Percentiles rank a stretch among this genome's conserved stretches.
phyloP scores from a whole-genome alignment of 2,888 invertebrate genomes.

The Scaptodrosophila latifasciaeformis region DNA sequence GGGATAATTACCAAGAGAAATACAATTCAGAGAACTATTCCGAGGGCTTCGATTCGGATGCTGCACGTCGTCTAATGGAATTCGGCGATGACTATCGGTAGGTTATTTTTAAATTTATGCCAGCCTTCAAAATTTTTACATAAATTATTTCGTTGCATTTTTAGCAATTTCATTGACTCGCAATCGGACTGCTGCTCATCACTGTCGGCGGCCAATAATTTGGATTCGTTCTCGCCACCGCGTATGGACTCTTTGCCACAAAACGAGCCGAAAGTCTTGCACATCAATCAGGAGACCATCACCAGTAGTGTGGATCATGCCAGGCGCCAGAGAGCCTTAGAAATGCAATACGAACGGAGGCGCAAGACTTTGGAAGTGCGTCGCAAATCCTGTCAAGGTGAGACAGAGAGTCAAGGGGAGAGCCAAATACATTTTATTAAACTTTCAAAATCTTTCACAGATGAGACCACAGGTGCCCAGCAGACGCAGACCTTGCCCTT shows the following conservation, averaged over 20 bases:
- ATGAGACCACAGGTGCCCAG: constrained; percentile 21
- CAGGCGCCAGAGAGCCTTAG: constrained; percentile 73
- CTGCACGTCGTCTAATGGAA: constrained; percentile 86
- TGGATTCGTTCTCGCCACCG: constrained; percentile 76
- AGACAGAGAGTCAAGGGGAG: constrained; percentile 2
- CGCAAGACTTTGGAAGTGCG: constrained; percentile 72
- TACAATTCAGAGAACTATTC: constrained; percentile 94
- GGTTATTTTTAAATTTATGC: constrained; percentile 23
- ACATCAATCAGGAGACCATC: constrained; percentile 72
- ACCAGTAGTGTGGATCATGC: constrained; percentile 74
- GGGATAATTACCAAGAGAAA: constrained; percentile 97
- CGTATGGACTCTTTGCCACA: constrained; percentile 74
- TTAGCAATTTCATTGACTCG: constrained; percentile 85
- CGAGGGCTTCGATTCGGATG: constrained; percentile 89
- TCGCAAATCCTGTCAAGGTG: constrained; percentile 74
- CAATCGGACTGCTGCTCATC: constrained; percentile 92
- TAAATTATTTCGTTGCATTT: neutral
- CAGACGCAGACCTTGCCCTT: constrained; percentile 34
- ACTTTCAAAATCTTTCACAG: too few relatives aligned
- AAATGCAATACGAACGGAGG: constrained; percentile 74
- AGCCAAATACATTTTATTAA: too few relatives aligned
- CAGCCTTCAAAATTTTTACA: constrained; percentile 15
- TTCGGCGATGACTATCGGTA: constrained; percentile 92
- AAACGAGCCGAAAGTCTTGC: constrained; percentile 67
- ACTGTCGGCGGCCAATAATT: constrained; percentile 80